Evolutionary conservation across 2,797 vertebrate species (phyloP).

Genomic region (Labeo calbasu): DNA sequence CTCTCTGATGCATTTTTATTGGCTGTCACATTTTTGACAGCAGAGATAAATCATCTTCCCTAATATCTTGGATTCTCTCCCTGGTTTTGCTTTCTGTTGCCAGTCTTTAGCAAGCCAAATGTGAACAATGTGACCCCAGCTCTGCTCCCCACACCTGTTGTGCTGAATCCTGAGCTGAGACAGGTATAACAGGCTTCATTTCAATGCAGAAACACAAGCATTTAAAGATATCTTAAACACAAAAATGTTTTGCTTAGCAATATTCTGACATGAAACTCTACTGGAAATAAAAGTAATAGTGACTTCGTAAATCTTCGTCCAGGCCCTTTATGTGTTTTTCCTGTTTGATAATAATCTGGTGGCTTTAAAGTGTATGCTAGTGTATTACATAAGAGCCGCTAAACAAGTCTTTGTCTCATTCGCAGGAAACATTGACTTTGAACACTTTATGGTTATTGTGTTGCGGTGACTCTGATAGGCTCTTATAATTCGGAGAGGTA

Average conservation of each 20-base stretch:
- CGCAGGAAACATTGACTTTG: slow-evolving; percentile 35
- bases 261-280: neutral
- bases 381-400: slow-evolving; percentile 1
- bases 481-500: slow-evolving; percentile 44
- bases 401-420: slow-evolving; percentile 26
- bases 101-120: slow-evolving; percentile 83
- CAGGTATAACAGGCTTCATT: slow-evolving; percentile 60
- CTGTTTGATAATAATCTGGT: slow-evolving; percentile 28
- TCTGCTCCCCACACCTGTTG: slow-evolving; percentile 76
- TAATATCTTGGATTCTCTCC: slow-evolving; percentile 77
- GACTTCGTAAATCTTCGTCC: neutral
- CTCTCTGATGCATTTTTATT: slow-evolving; percentile 69
- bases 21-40: slow-evolving; percentile 75
- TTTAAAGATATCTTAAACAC: neutral
- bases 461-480: slow-evolving; percentile 7
- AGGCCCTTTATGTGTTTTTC: neutral
- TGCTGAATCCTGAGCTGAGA: slow-evolving; percentile 65
- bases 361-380: neutral
- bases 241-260: neutral
- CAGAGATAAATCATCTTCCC: slow-evolving; percentile 77
- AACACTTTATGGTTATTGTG: slow-evolving; percentile 39
- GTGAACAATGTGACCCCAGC: slow-evolving; percentile 74
- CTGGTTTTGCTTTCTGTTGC: slow-evolving; percentile 74
- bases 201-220: slow-evolving; percentile 43
- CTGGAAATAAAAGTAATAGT: neutral